Conservation (phyloP, 2,888 invertebrate genomes). For the Drosophila mimetica region DNA sequence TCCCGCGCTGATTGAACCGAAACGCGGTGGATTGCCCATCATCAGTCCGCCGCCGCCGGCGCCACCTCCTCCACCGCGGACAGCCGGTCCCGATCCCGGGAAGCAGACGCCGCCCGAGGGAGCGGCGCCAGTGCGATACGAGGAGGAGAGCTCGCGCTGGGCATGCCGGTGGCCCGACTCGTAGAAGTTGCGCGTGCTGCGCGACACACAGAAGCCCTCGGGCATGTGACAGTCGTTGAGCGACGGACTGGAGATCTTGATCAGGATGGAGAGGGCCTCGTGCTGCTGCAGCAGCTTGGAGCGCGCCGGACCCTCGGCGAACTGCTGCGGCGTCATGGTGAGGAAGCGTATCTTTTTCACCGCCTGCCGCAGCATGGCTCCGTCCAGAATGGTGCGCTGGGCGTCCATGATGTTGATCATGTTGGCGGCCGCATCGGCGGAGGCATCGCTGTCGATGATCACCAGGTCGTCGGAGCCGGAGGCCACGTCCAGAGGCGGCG, state of each 20-base stretch:
- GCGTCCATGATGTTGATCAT: slow-evolving; percentile 78
- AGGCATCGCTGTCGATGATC: slow-evolving; percentile 80
- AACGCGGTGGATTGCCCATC: slow-evolving; percentile 21
- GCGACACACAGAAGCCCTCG: slow-evolving; percentile 88
- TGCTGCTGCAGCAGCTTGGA: slow-evolving; percentile 90
- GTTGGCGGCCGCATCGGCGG: slow-evolving; percentile 60
- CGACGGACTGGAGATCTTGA: slow-evolving; percentile 91
- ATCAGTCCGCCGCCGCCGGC: slow-evolving; percentile 45
- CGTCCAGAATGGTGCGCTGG: slow-evolving; percentile 79
- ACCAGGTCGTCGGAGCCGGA: slow-evolving; percentile 77
- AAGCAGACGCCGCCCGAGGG: slow-evolving; percentile 39
- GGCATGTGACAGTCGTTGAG: slow-evolving; percentile 90
- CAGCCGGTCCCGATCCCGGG: slow-evolving; percentile 28
- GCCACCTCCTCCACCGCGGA: slow-evolving; percentile 48
- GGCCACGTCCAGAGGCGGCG: slow-evolving; percentile 28
- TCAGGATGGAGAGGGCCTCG: slow-evolving; percentile 92
- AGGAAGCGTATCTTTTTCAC: slow-evolving; percentile 92
- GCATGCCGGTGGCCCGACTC: slow-evolving; percentile 68
- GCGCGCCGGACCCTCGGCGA: slow-evolving; percentile 92
- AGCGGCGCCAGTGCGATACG: slow-evolving; percentile 62
- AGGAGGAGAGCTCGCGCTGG: slow-evolving; percentile 81
- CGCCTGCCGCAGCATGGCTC: slow-evolving; percentile 86
- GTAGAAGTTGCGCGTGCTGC: slow-evolving; percentile 79
- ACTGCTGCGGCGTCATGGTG: slow-evolving; percentile 91
- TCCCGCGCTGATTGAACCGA: slow-evolving; percentile 2